Evolutionary conservation across 2,797 vertebrate species (phyloP).

Genomic region (Acipenser transmontanus): DNA sequence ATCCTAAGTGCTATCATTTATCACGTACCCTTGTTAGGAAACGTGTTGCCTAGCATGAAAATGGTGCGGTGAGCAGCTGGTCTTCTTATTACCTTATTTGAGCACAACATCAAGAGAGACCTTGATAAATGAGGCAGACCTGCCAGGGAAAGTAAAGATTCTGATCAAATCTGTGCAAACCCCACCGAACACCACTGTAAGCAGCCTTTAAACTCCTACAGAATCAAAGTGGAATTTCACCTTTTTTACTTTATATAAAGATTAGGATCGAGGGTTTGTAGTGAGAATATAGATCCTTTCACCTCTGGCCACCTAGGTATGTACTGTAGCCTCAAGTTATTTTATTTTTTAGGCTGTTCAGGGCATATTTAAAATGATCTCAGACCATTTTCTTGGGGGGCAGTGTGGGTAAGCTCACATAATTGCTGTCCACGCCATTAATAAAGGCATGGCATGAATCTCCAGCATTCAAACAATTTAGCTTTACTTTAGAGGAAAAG

Average conservation of each 20-base stretch:
- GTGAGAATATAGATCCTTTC: too few relatives aligned
- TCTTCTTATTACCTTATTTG: slow-evolving; percentile 22
- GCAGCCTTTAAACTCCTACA: neutral
- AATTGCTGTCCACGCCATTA: too few relatives aligned
- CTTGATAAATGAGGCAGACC: slow-evolving; percentile 18
- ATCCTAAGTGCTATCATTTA: neutral
- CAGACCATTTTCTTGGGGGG: too few relatives aligned
- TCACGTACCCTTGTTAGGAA: neutral
- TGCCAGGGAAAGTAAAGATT: slow-evolving; percentile 9
- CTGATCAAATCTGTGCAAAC: slow-evolving; percentile 6
- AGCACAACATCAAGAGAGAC: slow-evolving; percentile 12
- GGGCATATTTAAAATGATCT: too few relatives aligned
- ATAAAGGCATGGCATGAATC: too few relatives aligned
- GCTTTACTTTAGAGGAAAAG: too few relatives aligned
- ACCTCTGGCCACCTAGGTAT: too few relatives aligned
- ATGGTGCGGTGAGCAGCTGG: slow-evolving; percentile 27
- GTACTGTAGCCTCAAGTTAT: too few relatives aligned
- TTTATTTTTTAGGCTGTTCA: too few relatives aligned
- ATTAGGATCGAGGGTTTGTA: too few relatives aligned
- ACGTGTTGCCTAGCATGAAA: neutral
- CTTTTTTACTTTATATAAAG: neutral
- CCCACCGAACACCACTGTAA: neutral
- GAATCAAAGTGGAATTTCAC: neutral
- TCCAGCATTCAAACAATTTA: too few relatives aligned
- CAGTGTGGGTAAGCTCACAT: too few relatives aligned